Evolutionary conservation across 2,888 invertebrate species (phyloP), one percentile per base, ranked within the genome.

Genomic region (Brachyopa scutellaris): DNA sequence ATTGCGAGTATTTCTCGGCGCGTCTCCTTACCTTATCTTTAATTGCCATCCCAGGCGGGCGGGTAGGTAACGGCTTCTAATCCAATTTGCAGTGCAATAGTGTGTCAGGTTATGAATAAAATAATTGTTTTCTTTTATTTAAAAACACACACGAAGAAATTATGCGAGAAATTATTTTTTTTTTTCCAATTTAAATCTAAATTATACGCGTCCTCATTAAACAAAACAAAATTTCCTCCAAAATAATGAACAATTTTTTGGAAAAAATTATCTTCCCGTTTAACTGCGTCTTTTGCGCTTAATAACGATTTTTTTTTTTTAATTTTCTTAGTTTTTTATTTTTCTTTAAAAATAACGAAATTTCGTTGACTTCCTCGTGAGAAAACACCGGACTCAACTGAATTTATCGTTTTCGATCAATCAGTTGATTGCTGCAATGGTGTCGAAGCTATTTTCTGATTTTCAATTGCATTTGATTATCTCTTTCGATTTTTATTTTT

Each of bases 311-410:
- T 13, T 47, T 23, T 5, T 17, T 47, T 5, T 13, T 51, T 6
- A 23, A 49, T 38, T 33, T 40, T 19, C 33, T 1, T 17, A 31
- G 19, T 38, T 67, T 55, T 21, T 21, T 40, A 23, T n/a, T 26
- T 59, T 38, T 21, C 2, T 1, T 11, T 0, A 13, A 29, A 17
- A 45, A 51, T 49, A 33, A 13, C 23, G 26, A 55, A 57, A 13
- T 6, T 36, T 40, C 57, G 74, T 74, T 69, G 82, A 82, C 82
- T 77, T 82, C 82, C 74, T 80, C 74, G 74, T 82, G 70, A 42
- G 36, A 77, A 77, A 55, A 64, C 76, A 66, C 70, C 82, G 77
- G 77, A 82, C 82, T 82, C 77, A 82, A 82, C 82, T 82, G 40
- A 82, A 53, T 45, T 47, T 59, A 62, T 59, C 64, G 51, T 21